These are phyloP conservation scores for Prinia subflava DNA, from an alignment of 2,113 vertebrate genomes.

Conservation along the genomic window DNA sequence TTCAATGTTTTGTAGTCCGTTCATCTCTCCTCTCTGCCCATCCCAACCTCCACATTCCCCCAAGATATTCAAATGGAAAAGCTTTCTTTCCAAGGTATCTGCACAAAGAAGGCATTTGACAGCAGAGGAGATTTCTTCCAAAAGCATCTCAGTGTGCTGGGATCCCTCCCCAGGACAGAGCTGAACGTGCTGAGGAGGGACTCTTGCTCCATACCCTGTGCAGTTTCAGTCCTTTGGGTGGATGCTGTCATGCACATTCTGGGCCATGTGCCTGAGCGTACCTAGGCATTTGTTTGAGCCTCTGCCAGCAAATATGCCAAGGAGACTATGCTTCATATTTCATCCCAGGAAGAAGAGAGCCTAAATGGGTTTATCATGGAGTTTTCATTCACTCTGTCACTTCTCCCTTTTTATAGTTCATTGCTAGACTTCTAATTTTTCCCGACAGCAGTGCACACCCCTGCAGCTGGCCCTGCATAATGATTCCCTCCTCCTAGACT, in stretches of 20 bases:
- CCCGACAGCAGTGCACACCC: conserved; percentile 42
- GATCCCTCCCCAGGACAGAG: not conserved
- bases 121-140: not conserved
- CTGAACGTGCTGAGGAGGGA: not conserved
- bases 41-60: not conserved
- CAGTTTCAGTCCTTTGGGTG: not conserved
- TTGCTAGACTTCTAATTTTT: conserved; percentile 61
- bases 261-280: not conserved
- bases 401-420: conserved; percentile 35
- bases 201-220: not conserved
- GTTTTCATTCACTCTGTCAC: conserved; percentile 53
- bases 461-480: conserved; percentile 61
- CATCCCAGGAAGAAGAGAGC: not conserved
- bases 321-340: conserved; percentile 39
- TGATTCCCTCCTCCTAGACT: conserved; percentile 40
- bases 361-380: conserved; percentile 57
- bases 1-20: not conserved
- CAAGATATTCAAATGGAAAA: not conserved
- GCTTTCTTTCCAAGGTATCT: not conserved
- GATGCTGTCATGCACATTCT: not conserved
- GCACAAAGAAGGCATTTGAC: not conserved
- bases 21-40: not conserved
- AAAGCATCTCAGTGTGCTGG: not conserved
- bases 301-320: not conserved
- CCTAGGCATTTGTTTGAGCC: not conserved